Base-by-base conservation (phyloP, 53 echinoderm and acorn worm species). In the Crossaster papposus region DNA sequence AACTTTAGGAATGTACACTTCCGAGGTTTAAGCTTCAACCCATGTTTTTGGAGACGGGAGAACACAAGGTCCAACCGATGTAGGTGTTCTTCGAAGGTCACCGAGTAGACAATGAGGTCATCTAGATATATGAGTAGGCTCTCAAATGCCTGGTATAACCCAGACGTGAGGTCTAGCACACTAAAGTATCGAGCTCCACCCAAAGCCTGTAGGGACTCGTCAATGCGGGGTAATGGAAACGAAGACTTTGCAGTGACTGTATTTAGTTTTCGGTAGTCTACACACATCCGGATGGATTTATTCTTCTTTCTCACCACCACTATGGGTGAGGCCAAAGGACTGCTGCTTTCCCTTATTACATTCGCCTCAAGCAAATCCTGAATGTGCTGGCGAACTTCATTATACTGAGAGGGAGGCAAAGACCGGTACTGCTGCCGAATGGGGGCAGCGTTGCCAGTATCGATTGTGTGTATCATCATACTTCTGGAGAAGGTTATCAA, bases 21-120 rank as follows among this genome's bases (percentile, higher is more conserved):
- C 14, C 22, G 13, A 26, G 85, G 78, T 36, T 90, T 93, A 9
- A 92, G 51, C 74, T 94, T 94, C 54, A 33, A 2, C 81, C n/a
- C n/a, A n/a, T n/a, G n/a, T n/a, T n/a, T n/a, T n/a, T n/a, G n/a
- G n/a, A n/a, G n/a, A n/a, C n/a, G 28, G 20, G 81, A 81, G 32
- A 81, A 81, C 34, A 81, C 81, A 30, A 53, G 26, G 2, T 81
- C 58, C 20, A 81, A 54, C 10, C 34, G 30, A 6, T 54, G 58
- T 30, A 81, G 81, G 18, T 81, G 65, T 30, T 31, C 34, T 24
- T 80, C 80, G 30, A 89, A 89, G 20, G 65, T 70, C 10, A 14
- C 13, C 4, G 62, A 54, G 50, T 35, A 89, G 33, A 89, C 72
- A 17, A 89, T 81, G 36, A 81, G 81, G 50, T 89, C 89, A n/a